These are phyloP conservation scores for Oscheius myriophilus DNA, from an alignment of 2,888 invertebrate genomes.

Conservation along the genomic window DNA sequence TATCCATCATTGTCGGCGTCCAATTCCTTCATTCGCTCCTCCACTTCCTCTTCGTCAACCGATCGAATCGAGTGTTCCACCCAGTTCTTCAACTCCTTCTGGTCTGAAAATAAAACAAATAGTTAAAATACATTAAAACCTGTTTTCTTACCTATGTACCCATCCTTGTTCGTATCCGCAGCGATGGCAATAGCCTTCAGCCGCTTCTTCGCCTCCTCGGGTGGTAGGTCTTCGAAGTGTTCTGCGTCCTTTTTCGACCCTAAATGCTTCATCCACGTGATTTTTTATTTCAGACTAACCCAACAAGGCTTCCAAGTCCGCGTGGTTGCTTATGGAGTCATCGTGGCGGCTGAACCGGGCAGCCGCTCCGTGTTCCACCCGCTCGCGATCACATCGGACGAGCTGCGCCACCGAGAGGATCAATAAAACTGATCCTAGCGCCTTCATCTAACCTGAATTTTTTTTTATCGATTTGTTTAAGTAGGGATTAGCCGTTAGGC, in stretches of 20 bases:
- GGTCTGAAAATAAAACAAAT: slow-evolving; percentile 29
- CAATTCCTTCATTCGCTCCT: slow-evolving; percentile 73
- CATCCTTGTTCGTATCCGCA: slow-evolving; percentile 88
- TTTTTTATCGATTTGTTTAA: neutral
- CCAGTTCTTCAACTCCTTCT: slow-evolving; percentile 85
- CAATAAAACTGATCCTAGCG: too few species aligned
- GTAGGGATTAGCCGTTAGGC: neutral
- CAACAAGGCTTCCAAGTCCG: slow-evolving; percentile 55
- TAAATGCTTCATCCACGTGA: neutral
- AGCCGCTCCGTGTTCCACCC: slow-evolving; percentile 36
- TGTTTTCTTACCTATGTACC: slow-evolving; percentile 80
- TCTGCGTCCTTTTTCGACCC: slow-evolving; percentile 90
- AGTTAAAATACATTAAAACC: neutral
- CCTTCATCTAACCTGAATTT: neutral
- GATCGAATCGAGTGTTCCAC: slow-evolving; percentile 88
- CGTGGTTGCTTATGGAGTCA: slow-evolving; percentile 31
- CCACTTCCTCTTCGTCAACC: slow-evolving; percentile 68
- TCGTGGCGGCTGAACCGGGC: slow-evolving; percentile 30
- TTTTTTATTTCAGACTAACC: slow-evolving; percentile 28
- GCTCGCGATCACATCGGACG: slow-evolving; percentile 39
- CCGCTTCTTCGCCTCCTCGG: slow-evolving; percentile 85
- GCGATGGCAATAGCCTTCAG: slow-evolving; percentile 81
- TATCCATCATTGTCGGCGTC: slow-evolving; percentile 76
- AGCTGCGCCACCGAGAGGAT: neutral
- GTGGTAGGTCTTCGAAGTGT: slow-evolving; percentile 86